Evolutionary conservation across 2,888 invertebrate species (phyloP), one percentile per base, ranked within the genome.

Genomic region (Dynastes tityus): DNA sequence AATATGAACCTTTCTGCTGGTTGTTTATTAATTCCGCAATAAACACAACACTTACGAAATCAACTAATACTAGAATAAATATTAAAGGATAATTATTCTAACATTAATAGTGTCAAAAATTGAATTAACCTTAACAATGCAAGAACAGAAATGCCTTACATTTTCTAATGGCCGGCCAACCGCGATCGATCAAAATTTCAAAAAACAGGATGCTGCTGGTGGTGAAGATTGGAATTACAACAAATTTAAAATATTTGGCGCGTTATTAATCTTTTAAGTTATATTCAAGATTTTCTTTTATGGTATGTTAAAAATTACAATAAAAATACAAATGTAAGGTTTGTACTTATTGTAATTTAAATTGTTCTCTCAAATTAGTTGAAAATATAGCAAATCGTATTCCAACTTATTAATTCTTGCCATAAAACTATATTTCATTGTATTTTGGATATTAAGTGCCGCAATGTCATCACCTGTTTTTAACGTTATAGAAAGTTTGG

Each of bases 11-110:
- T 68, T 51, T 68, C 0, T 37, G 22, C 29, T 27, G 2, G 16
- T 16, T 67, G 22, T 67, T 67, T 67, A 45, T 45, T 22, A 67
- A 32, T 32, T 11, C 64, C 16, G 16, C n/a, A 58, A 58, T 5
- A 58, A 16, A 32, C 61, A 64, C 37, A 64, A 64, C 32, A 40
- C 64, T 64, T 37, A 32, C 55, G 11, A 11, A 45, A 45, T 45
- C 11, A 45, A 45, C 2, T 11, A 45, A 45, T 11, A 45, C 9
- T 45, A 45, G 45, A 45, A 45, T 45, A 45, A 45, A 45, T 45
- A 45, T 11, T 8, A 45, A 45, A 0, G 45, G 11, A 45, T 45
- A 8, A 45, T 45, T 45, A 45, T 6, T 37, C 4, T 37, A 8
- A 45, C 11, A 45, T 45, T 0, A 45, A 8, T 45, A 45, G 9